Evolutionary conservation across 2,888 invertebrate species (phyloP).

Genomic region (Drosophila mayaguana): DNA sequence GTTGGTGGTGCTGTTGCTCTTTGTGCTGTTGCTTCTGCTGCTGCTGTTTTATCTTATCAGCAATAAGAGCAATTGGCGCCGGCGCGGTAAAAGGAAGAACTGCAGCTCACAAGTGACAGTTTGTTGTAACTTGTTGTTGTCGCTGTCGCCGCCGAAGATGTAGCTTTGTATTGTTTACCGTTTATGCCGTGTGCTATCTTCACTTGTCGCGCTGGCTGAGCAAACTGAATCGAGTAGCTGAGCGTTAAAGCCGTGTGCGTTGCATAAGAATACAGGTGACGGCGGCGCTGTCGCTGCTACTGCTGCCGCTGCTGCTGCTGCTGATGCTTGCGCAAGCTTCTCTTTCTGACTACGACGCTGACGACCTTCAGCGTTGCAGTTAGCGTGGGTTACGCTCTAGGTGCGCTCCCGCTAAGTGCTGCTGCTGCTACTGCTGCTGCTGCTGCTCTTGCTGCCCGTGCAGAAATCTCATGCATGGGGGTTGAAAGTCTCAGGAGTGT

Average conservation of each 20-base stretch:
- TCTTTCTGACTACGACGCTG: conserved; percentile 56
- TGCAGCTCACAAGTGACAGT: conserved; percentile 37
- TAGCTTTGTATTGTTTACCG: conserved; percentile 30
- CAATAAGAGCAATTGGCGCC: conserved; percentile 46
- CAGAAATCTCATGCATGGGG: conserved; percentile 50
- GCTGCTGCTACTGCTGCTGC: conserved; percentile 10
- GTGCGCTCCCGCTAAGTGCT: conserved; percentile 48
- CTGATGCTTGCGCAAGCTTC: conserved; percentile 62
- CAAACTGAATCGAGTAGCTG: conserved; percentile 66
- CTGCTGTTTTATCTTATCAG: conserved; percentile 60
- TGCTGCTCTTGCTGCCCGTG: conserved; percentile 22
- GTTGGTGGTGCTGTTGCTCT: not conserved
- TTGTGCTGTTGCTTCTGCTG: conserved; percentile 8
- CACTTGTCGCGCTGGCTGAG: conserved; percentile 67
- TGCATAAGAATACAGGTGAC: conserved; percentile 71
- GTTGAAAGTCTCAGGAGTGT: conserved; percentile 60
- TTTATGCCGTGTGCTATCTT: conserved; percentile 63
- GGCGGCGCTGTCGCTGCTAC: conserved; percentile 22
- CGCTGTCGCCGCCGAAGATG: conserved; percentile 7
- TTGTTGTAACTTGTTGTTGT: conserved; percentile 3
- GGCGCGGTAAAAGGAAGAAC: conserved; percentile 46
- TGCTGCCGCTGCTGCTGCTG: conserved; percentile 17
- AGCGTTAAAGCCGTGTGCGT: conserved; percentile 51
- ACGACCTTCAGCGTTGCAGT: conserved; percentile 49
- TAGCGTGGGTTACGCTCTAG: conserved; percentile 42